Percentiles rank a stretch among this genome's conserved stretches.
Evolutionary conservation across 2,888 invertebrate genomes (phyloP).

Genomic region (Sminthurinus aureus): DNA sequence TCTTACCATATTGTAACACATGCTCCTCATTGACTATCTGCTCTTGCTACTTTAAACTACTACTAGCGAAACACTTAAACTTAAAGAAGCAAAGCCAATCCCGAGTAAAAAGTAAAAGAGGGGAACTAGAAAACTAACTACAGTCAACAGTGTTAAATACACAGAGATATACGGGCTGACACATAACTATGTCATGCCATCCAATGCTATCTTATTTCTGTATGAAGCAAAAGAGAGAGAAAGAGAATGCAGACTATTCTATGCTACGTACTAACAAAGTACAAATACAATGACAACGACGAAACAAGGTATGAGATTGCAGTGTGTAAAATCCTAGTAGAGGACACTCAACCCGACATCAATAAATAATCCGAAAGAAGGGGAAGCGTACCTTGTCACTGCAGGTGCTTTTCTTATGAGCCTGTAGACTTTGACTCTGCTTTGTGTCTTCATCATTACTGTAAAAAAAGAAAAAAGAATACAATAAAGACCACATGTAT

Average conservation of each 20-base stretch:
- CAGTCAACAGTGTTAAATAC: background rate
- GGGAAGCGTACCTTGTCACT: conserved; percentile 45
- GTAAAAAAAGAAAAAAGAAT: background rate
- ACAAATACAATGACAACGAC: background rate
- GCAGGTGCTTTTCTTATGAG: conserved; percentile 45
- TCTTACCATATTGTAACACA: too few species aligned
- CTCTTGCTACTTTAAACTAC: too few species aligned
- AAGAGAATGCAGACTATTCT: background rate
- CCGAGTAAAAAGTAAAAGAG: background rate
- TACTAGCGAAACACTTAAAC: conserved; percentile 11
- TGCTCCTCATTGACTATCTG: too few species aligned
- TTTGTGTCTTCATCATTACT: conserved; percentile 23
- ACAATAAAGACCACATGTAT: background rate
- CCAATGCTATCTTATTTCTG: too few species aligned
- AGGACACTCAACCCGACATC: conserved; percentile 51
- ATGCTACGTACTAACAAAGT: background rate
- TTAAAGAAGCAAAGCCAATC: background rate
- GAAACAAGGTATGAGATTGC: background rate
- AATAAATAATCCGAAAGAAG: conserved; percentile 35
- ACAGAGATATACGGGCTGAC: background rate
- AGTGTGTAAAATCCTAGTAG: conserved; percentile 6
- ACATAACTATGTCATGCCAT: background rate
- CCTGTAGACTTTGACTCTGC: background rate
- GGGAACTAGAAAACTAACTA: background rate
- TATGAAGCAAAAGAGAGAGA: background rate